A percentile compares a stretch with the other conserved stretches of the same genome.
These are phyloP conservation scores for Epicampocera succincta DNA, from an alignment of 2,888 invertebrate genomes.

Conservation along the genomic window DNA sequence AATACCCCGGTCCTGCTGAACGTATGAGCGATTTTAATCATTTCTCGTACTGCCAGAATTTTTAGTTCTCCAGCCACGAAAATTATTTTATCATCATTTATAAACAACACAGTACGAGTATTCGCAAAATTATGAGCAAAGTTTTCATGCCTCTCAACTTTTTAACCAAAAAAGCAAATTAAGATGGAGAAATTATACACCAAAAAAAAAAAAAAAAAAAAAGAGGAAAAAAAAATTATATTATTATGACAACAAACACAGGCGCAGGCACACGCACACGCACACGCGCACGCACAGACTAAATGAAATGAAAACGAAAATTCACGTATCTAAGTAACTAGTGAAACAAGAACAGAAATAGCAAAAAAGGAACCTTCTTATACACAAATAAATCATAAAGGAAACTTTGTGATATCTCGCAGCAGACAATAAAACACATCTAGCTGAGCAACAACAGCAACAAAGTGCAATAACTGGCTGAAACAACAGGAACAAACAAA, in stretches of 20 bases:
- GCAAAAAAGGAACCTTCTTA: neutral
- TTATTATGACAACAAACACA: no score
- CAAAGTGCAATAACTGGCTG: neutral
- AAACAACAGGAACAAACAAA: slow-evolving; percentile 5
- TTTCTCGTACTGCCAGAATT: slow-evolving; percentile 1
- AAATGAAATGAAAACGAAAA: slow-evolving; percentile 37
- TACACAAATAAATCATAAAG: slow-evolving; percentile 59
- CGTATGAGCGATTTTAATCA: slow-evolving; percentile 42
- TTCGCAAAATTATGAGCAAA: slow-evolving; percentile 16
- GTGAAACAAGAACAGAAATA: slow-evolving; percentile 46
- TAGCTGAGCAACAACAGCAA: neutral
- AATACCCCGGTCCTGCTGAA: no score
- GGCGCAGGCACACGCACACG: no score
- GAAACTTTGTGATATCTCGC: slow-evolving; percentile 49
- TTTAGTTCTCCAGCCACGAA: neutral
- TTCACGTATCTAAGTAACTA: slow-evolving; percentile 63
- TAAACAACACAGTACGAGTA: slow-evolving; percentile 2
- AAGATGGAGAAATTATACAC: slow-evolving; percentile 23
- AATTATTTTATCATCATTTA: slow-evolving; percentile 39
- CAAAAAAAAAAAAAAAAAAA: no score
- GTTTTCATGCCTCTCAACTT: slow-evolving; percentile 4
- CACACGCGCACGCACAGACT: slow-evolving; percentile 3
- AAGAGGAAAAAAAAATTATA: no score
- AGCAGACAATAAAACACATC: slow-evolving; percentile 36
- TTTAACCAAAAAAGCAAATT: neutral